A percentile compares a stretch with the other conserved stretches of the same genome.
Conservation (phyloP, 1,140 invertebrate species). For the Cheumatopsyche charites region DNA sequence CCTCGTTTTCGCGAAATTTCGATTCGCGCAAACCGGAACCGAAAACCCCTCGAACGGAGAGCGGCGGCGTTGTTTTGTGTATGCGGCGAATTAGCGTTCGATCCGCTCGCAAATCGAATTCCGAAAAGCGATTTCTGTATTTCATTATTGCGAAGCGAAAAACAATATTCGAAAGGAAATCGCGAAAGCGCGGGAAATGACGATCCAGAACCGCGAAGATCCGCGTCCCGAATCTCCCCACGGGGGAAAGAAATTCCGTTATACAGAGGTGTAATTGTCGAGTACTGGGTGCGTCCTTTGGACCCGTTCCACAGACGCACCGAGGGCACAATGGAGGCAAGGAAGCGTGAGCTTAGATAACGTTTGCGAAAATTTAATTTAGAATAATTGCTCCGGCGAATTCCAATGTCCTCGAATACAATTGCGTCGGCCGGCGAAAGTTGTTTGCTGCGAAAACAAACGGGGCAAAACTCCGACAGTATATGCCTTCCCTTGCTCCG, state of each 20-base stretch:
- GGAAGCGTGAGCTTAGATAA: slow-evolving; percentile 39
- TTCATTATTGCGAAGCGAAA: slow-evolving; percentile 9
- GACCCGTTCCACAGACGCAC: not conserved
- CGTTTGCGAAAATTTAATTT: slow-evolving; percentile 41
- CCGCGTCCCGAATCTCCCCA: too few relatives aligned
- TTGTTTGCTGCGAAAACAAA: slow-evolving; percentile 19
- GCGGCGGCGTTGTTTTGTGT: too few relatives aligned
- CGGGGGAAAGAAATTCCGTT: slow-evolving; percentile 16
- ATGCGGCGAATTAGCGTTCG: not conserved
- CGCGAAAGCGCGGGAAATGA: slow-evolving; percentile 1
- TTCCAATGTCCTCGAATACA: slow-evolving; percentile 31
- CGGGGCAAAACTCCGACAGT: not conserved
- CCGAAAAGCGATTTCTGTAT: slow-evolving; percentile 11
- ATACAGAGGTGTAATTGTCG: slow-evolving; percentile 24
- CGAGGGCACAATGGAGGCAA: slow-evolving; percentile 31
- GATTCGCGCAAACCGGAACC: too few relatives aligned
- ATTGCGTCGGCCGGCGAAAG: not conserved
- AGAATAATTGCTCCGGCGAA: slow-evolving; percentile 36
- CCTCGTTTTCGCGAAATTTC: too few relatives aligned
- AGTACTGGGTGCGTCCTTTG: not conserved
- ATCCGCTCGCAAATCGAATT: slow-evolving; percentile 4
- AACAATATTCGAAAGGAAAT: slow-evolving; percentile 16
- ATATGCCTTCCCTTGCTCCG: not conserved
- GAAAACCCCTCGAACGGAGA: too few relatives aligned
- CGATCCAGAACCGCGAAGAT: slow-evolving; percentile 3